phyloP scores from a whole-genome alignment of 2,888 invertebrate genomes.

The Unio delphinus region DNA sequence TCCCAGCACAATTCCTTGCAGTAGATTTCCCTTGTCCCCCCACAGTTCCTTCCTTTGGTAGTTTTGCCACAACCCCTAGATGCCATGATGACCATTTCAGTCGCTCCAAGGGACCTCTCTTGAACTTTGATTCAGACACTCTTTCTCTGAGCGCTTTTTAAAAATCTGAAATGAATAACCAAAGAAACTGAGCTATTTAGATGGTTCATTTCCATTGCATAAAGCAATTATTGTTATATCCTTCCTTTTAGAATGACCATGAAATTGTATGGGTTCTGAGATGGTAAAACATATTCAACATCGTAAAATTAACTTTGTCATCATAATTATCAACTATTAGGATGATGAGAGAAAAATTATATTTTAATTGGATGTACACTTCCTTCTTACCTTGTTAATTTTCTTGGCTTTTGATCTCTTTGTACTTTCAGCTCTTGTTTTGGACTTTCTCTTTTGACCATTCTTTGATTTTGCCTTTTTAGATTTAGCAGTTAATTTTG shows the following conservation, averaged over 20 bases:
- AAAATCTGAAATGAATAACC: too few relatives aligned
- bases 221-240: too few relatives aligned
- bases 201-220: background rate
- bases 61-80: constrained; percentile 19
- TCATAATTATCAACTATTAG: too few relatives aligned
- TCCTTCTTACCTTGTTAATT: constrained; percentile 2
- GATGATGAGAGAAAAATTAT: too few relatives aligned
- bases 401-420: constrained; percentile 9
- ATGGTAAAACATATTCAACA: too few relatives aligned
- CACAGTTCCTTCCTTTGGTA: constrained; percentile 6
- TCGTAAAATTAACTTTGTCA: too few relatives aligned
- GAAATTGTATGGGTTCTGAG: too few relatives aligned
- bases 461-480: background rate
- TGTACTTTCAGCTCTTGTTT: constrained; percentile 2
- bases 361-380: background rate
- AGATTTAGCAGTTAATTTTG: constrained; percentile 1
- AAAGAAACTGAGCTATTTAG: too few relatives aligned
- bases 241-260: too few relatives aligned
- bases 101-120: constrained; percentile 24
- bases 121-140: constrained; percentile 29
- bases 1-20: background rate
- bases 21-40: constrained; percentile 12
- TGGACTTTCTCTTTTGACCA: background rate
- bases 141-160: constrained; percentile 27
- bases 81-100: constrained; percentile 43